Percentiles rank a stretch among this genome's conserved stretches.
Evolutionary conservation across 1,140 invertebrate species (phyloP).

Genomic region (Orussus abietinus): DNA sequence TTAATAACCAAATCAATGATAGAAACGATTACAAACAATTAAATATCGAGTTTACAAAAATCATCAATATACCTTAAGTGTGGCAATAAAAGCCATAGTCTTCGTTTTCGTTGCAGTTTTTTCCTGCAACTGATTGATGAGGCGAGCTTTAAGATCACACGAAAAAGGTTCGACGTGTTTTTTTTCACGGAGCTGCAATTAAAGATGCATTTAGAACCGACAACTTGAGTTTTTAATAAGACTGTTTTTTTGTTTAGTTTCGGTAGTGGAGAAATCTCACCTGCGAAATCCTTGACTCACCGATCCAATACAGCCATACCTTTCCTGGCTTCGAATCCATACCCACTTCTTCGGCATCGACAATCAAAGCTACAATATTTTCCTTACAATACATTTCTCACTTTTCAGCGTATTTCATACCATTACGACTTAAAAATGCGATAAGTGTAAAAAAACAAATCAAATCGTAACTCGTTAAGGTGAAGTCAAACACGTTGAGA

Average conservation of each 20-base stretch:
- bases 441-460: constrained; percentile 18
- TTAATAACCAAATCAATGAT: neutral
- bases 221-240: constrained; percentile 2
- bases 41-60: too few relatives aligned
- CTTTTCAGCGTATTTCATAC: too few relatives aligned
- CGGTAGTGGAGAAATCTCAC: too few relatives aligned
- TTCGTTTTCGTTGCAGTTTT: constrained; percentile 1
- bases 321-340: constrained; percentile 26
- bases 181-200: constrained; percentile 19
- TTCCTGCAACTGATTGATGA: constrained; percentile 12
- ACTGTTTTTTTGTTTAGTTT: constrained; percentile 15
- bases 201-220: constrained; percentile 3
- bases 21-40: too few relatives aligned
- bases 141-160: constrained; percentile 17
- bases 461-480: neutral
- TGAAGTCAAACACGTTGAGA: neutral
- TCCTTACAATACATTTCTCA: too few relatives aligned
- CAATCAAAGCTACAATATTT: constrained; percentile 33
- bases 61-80: constrained; percentile 6
- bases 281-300: constrained; percentile 37
- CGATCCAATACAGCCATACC: constrained; percentile 40
- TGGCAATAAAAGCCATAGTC: neutral
- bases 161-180: constrained; percentile 30
- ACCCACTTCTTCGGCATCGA: constrained; percentile 33
- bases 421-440: too few relatives aligned